A percentile compares a stretch with the other conserved stretches of the same genome.
These are phyloP conservation scores for Cataglyphis cursor DNA, from an alignment of 2,888 invertebrate species.

Conservation along the genomic window DNA sequence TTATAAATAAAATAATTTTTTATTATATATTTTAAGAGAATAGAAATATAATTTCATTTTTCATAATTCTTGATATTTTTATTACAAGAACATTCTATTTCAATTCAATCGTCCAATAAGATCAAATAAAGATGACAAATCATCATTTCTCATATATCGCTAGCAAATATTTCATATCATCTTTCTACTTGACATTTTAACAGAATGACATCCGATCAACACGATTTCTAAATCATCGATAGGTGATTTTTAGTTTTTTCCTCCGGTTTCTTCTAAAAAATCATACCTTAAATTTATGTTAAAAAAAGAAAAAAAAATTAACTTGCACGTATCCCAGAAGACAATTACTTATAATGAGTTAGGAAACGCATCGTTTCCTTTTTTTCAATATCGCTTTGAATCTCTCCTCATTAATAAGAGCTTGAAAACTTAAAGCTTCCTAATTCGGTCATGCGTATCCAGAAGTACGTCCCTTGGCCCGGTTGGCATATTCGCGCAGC, in stretches of 20 bases:
- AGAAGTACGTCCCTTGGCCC: slow-evolving; percentile 72
- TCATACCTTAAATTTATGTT: background rate
- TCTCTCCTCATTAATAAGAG: background rate
- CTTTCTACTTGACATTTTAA: background rate
- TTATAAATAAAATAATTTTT: background rate
- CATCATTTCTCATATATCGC: background rate
- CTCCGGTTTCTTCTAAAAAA: background rate
- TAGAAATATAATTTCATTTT: background rate
- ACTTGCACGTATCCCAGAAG: background rate
- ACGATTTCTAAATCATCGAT: background rate
- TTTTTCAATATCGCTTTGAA: background rate
- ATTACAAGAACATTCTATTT: background rate
- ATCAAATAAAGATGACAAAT: background rate
- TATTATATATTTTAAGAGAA: background rate
- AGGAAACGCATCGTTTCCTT: background rate
- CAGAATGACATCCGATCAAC: background rate
- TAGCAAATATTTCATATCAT: background rate
- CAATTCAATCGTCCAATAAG: background rate
- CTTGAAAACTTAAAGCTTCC: slow-evolving; percentile 1
- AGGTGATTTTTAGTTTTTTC: background rate
- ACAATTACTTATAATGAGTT: background rate
- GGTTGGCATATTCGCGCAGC: slow-evolving; percentile 71
- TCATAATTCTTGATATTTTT: background rate
- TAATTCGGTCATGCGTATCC: slow-evolving; percentile 24
- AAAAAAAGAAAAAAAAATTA: background rate